Percentiles rank a stretch among this genome's conserved stretches.
These are phyloP conservation scores for Stramonita haemastoma DNA, from an alignment of 2,888 invertebrate species.

Conservation along the genomic window DNA sequence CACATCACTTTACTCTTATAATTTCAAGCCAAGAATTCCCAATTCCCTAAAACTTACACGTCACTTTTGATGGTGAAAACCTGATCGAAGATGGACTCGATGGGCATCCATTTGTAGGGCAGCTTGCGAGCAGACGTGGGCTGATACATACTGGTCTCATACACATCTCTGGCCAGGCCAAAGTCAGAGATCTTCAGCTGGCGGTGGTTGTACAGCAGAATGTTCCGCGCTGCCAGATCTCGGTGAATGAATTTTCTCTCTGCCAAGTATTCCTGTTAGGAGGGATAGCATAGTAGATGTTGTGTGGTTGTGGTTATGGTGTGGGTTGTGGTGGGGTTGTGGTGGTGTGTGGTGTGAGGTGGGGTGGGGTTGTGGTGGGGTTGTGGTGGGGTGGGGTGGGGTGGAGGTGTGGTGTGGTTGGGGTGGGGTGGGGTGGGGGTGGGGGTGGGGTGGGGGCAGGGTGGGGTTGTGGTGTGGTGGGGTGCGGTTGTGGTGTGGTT, in stretches of 20 bases:
- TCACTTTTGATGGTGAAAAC: slow-evolving; percentile 90
- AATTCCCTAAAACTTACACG: slow-evolving; percentile 80
- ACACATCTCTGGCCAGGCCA: slow-evolving; percentile 90
- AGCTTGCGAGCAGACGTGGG: slow-evolving; percentile 87
- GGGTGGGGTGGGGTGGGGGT: too few relatives aligned
- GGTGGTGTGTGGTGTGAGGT: too few relatives aligned
- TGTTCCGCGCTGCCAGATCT: slow-evolving; percentile 91
- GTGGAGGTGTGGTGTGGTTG: too few relatives aligned
- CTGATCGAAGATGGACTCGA: slow-evolving; percentile 90
- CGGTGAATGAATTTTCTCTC: slow-evolving; percentile 89
- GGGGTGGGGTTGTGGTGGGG: too few relatives aligned
- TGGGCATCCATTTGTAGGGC: slow-evolving; percentile 93
- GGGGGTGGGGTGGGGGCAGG: too few relatives aligned
- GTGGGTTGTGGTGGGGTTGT: too few relatives aligned
- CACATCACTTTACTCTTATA: too few relatives aligned
- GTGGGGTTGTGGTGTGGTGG: too few relatives aligned
- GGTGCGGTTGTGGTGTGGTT: too few relatives aligned
- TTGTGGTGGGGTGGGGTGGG: too few relatives aligned
- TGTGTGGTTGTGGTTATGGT: too few relatives aligned
- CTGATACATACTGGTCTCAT: slow-evolving; percentile 89
- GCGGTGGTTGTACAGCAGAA: slow-evolving; percentile 80
- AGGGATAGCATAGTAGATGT: too few relatives aligned
- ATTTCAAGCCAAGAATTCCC: background rate
- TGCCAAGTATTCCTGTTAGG: slow-evolving; percentile 85
- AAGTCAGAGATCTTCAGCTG: slow-evolving; percentile 91